Evolutionary conservation across 2,888 invertebrate species (phyloP).

Genomic region (Nomada fucata): DNA sequence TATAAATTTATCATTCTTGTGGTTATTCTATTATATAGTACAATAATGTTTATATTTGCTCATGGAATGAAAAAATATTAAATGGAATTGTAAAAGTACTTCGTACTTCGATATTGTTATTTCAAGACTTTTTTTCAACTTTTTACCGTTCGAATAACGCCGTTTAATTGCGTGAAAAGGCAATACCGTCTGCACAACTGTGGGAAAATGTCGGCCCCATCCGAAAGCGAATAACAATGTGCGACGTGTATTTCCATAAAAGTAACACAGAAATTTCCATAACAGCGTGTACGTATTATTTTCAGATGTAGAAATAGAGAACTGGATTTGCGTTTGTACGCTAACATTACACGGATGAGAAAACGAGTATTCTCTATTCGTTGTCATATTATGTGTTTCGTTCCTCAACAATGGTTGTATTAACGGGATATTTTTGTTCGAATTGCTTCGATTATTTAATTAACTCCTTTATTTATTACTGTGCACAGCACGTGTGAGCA

Average conservation of each 20-base stretch:
- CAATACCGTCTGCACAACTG: conserved; percentile 10
- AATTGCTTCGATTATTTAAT: conserved; percentile 41
- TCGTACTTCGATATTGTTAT: too few species aligned
- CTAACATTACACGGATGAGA: conserved; percentile 22
- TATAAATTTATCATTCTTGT: too few species aligned
- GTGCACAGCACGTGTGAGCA: not conserved
- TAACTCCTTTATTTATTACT: not conserved
- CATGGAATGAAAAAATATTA: not conserved
- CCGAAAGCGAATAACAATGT: not conserved
- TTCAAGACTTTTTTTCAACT: not conserved
- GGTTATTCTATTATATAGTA: too few species aligned
- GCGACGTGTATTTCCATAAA: conserved; percentile 23
- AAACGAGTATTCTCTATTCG: conserved; percentile 35
- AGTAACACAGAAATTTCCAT: conserved; percentile 33
- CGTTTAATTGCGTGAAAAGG: conserved; percentile 29
- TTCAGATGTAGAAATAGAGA: conserved; percentile 40
- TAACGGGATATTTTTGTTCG: conserved; percentile 22
- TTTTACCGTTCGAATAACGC: not conserved
- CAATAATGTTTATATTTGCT: too few species aligned
- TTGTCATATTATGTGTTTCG: conserved; percentile 14
- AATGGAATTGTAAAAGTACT: not conserved
- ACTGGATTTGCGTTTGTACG: conserved; percentile 27
- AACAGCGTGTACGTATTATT: conserved; percentile 37
- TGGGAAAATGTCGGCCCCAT: conserved; percentile 14
- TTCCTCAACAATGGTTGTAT: conserved; percentile 1